A percentile compares a stretch with the other conserved stretches of the same genome.
Evolutionary conservation across 2,888 invertebrate species (phyloP).

Genomic region (Athrips mouffetella): DNA sequence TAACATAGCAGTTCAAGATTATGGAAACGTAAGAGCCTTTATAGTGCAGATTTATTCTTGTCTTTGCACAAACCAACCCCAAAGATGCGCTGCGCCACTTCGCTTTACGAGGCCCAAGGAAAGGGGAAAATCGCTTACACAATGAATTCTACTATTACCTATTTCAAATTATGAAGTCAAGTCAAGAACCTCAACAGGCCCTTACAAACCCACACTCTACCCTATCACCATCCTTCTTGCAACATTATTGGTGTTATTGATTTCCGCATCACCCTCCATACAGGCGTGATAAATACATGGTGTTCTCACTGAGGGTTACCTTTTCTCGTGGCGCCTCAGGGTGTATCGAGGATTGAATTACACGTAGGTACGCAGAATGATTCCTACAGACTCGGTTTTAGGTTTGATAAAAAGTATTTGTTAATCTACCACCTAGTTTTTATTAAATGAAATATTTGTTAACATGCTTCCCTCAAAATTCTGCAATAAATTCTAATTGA

Average conservation of each 20-base stretch:
- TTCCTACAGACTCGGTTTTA: slow-evolving; percentile 15
- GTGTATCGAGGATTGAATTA: slow-evolving; percentile 48
- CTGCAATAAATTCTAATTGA: no score
- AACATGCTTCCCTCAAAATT: no score
- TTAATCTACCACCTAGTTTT: not conserved
- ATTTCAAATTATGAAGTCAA: not conserved
- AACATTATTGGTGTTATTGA: slow-evolving; percentile 27
- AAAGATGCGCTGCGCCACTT: no score
- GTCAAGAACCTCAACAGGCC: not conserved
- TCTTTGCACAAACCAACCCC: no score
- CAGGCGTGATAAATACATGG: slow-evolving; percentile 31
- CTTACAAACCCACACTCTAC: not conserved
- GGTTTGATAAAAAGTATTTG: not conserved
- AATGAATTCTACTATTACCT: no score
- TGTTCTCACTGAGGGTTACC: slow-evolving; percentile 34
- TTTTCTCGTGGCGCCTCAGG: slow-evolving; percentile 33
- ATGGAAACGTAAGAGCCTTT: no score
- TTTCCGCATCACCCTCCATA: slow-evolving; percentile 11
- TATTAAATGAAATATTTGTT: no score
- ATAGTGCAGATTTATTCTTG: no score
- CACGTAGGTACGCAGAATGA: slow-evolving; percentile 30
- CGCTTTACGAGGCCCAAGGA: no score
- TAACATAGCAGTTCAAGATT: no score
- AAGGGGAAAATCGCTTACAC: no score
- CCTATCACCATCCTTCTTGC: slow-evolving; percentile 25